Base-by-base conservation (phyloP, 1,140 invertebrate genomes). In the Leptoteleia sp. region DNA sequence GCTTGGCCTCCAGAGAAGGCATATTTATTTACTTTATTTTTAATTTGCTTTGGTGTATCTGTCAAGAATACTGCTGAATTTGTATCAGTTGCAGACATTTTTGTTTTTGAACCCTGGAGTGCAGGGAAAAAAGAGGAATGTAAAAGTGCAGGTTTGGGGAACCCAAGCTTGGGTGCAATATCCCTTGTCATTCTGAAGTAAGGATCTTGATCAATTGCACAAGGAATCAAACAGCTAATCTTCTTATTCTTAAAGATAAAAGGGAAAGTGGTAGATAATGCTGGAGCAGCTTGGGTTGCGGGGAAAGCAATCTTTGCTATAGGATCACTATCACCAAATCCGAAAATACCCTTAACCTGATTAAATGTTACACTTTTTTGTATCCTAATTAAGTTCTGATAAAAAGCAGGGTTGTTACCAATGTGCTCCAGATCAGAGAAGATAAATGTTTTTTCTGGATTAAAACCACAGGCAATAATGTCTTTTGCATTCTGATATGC, bases 181-280 rank as follows among this genome's bases (percentile, higher is more conserved):
- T 99, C 98, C 64, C 98, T 92, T 0, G 97, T 98, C 98, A 99
- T 99, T 57, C 98, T 92, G 89, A 99, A 99, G 89, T 99, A 99
- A 0, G 98, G 98, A 90, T 99, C 98, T 92, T 99, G 99, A 92
- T 99, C 99, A 82, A 99, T 99, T 19, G 97, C 99, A 90, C 98
- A 99, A 0, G 98, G 98, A 76, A 99, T 98, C 0, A 99, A 90
- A 84, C 97, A 99, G 3, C 95, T 95, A 0, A 97, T 91, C 85
- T 97, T 96, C 47, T 93, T 93, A 54, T 93, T 91, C 1, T 92
- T 94, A 88, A 99, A 99, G 79, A 99, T 97, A 54, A 95, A 93
- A 0, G 98, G 98, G 90, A 99, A 99, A n/a, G 96, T 94, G 6
- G 95, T 95, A 0, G 96, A 96, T 83, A 99, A 94, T 7, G 96